Conservation (phyloP, 2,113 vertebrate genomes). For the Thermophis baileyi region DNA sequence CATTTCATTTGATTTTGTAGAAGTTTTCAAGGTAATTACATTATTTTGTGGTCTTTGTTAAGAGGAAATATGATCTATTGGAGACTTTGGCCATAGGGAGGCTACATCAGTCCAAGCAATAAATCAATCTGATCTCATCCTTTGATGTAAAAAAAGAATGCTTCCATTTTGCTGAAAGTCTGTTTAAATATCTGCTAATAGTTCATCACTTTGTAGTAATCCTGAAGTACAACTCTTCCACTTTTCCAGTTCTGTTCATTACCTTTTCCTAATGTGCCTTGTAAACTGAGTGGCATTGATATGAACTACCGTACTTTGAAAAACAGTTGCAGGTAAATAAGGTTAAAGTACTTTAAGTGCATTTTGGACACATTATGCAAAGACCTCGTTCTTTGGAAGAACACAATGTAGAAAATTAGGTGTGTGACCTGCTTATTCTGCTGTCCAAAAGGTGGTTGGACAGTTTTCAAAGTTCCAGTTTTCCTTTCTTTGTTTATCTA, state of each 20-base stretch:
- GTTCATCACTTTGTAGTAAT: not conserved
- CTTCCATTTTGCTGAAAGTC: not conserved
- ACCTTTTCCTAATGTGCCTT: not conserved
- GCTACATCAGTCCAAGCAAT: not conserved
- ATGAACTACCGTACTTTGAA: not conserved
- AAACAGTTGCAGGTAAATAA: not conserved
- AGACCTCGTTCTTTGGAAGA: not conserved
- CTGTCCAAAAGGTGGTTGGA: not conserved
- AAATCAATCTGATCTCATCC: not conserved
- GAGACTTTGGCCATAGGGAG: not conserved
- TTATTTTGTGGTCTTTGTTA: not conserved
- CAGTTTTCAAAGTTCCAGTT: not conserved
- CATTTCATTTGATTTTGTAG: not conserved
- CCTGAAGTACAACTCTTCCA: not conserved
- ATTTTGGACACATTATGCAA: not conserved
- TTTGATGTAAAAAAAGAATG: not conserved
- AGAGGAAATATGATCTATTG: not conserved
- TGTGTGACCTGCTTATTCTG: not conserved
- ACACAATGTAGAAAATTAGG: not conserved
- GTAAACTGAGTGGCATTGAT: not conserved
- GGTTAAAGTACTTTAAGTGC: not conserved
- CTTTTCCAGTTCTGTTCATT: not conserved
- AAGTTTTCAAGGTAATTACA: not conserved
- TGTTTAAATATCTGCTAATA: not conserved
- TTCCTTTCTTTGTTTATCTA: not conserved